Base-by-base conservation (phyloP, 2,888 invertebrate genomes). In the Polia nebulosa region DNA sequence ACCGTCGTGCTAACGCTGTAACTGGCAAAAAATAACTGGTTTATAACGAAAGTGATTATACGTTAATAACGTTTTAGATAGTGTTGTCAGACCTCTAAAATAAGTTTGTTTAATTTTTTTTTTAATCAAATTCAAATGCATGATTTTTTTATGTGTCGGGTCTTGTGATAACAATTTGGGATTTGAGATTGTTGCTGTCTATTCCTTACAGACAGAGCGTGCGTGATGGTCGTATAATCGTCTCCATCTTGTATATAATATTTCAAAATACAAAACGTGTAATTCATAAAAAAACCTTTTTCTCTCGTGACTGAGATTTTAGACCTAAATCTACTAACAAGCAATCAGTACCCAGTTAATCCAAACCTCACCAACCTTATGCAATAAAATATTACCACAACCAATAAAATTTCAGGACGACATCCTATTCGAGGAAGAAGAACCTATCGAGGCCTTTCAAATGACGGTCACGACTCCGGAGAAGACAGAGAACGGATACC, bases 401-500 rank as follows among this genome's bases (percentile, higher is more conserved):
- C 8, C 59, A 52, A 52, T 79, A 1, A 22, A 0, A 2, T 93
- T 92, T 64, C 93, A 95, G 95, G 95, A 94, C 22, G 94, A 94
- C 84, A 94, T 93, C 7, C 72, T 95, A 1, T 90, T 94, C 72
- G 95, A 95, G 80, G 95, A 94, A 17, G 95, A 95, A 8, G 94
- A 95, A 71, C 91, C 92, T 0, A 66, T 89, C 0, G 95, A 94
- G 15, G 74, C 85, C 0, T 90, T 85, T 72, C 83, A 85, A 58
- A 87, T 92, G 86, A 68, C 85, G 0, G 67, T 74, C 32, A 47
- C 73, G 11, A 76, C 69, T 51, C 86, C 65, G 44, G 89, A 87
- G 22, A 88, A 74, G 75, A 74, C 77, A 8, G 90, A 76, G 64
- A 90, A 87, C 66, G 88, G 81, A 20, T 55, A 73, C 27, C 62